These are phyloP conservation scores for Panagrolaimus sp. DNA, from an alignment of 1,140 invertebrate genomes.

Conservation along the genomic window DNA sequence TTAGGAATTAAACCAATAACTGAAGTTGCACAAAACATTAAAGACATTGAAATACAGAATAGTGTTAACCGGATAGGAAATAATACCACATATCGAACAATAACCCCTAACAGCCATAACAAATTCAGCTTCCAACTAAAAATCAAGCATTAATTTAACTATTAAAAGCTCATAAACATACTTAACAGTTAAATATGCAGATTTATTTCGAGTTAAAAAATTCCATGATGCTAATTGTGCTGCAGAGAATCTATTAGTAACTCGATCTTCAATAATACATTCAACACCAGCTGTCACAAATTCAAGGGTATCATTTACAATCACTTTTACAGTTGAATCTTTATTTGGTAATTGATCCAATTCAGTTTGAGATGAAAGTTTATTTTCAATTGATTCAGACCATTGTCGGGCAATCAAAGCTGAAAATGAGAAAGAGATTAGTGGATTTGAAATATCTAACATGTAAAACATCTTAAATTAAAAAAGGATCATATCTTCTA, in stretches of 20 bases:
- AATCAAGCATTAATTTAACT: not conserved
- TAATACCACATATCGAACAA: slow-evolving; percentile 43
- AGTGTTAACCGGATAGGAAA: slow-evolving; percentile 42
- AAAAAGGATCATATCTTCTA: no score
- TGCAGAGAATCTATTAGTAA: slow-evolving; percentile 48
- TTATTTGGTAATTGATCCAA: slow-evolving; percentile 11
- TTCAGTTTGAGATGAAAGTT: slow-evolving; percentile 16
- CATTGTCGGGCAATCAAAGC: slow-evolving; percentile 19
- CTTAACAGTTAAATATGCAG: slow-evolving; percentile 29
- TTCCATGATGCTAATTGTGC: slow-evolving; percentile 49
- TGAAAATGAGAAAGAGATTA: not conserved
- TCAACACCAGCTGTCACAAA: slow-evolving; percentile 37
- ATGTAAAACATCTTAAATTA: not conserved
- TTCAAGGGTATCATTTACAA: slow-evolving; percentile 21
- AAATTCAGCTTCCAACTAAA: slow-evolving; percentile 46
- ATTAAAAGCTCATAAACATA: slow-evolving; percentile 23
- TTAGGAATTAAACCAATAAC: slow-evolving; percentile 31
- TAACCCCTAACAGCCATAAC: slow-evolving; percentile 38
- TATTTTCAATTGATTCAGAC: slow-evolving; percentile 19
- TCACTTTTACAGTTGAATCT: slow-evolving; percentile 4
- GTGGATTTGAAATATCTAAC: no score
- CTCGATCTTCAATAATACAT: slow-evolving; percentile 52
- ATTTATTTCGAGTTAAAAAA: slow-evolving; percentile 44
- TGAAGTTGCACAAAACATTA: slow-evolving; percentile 34
- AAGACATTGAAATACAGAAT: slow-evolving; percentile 40